Evolutionary conservation across 2,797 vertebrate species (phyloP), one percentile per base, ranked within the genome.

Genomic region (Acipenser oxyrinchus): DNA sequence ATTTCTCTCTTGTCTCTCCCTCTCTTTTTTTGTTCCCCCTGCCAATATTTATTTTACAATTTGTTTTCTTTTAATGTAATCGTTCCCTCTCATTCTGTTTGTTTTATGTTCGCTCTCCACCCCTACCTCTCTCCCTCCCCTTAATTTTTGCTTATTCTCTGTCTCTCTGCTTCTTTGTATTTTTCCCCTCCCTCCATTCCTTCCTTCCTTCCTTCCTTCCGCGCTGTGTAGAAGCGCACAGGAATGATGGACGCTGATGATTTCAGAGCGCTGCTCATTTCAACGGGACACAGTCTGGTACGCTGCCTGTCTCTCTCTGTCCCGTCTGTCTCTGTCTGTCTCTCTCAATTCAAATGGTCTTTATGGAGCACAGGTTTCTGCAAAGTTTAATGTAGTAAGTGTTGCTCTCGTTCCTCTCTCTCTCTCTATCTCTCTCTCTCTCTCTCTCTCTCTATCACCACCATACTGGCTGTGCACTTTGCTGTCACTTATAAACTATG

Each of bases 231-330:
- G 23, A 23, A 23, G 23, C 23, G 80, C 88, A 95, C 91, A 5
- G 93, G 93, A 79, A 89, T 92, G 87, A 91, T 93, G 92, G 91
- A 93, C 72, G 74, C 86, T 0, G 94, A 96, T 55, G 94, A 95
- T 90, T 95, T 93, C 90, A 91, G 92, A 70, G 91, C 94, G 73
- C 92, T 95, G 70, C 93, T 95, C 86, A 93, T 94, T 90, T 90
- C 94, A 81, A 91, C 93, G 68, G 94, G 95, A 90, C 90, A 84
- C 92, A 95, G 92, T 86, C 92, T 96, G 95, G 94, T 97, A 95
- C 81, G 84, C n/a, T 59, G 50, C 48, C 61, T 67, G 48, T 66
- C 59, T 66, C 48, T 66, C 48, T 48, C 23, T 52, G 61, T 59
- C 23, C 69, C 69, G 10, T 10, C 53, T 66, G 11, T 63, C 15